Base-by-base conservation (phyloP, 2,113 vertebrate species). In the Labeo rohita region DNA sequence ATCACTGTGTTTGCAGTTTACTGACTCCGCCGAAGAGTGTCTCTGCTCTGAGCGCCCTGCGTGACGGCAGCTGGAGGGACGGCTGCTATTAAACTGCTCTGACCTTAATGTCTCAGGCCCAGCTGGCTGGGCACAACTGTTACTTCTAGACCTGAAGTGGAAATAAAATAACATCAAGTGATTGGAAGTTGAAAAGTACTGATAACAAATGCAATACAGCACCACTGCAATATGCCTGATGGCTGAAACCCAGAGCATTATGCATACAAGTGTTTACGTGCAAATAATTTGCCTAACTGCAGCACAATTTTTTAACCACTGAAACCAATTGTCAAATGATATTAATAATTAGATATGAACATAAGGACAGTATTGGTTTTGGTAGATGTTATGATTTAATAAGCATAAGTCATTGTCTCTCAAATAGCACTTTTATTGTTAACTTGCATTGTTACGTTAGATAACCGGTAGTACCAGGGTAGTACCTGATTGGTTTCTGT, bases 21-120 rank as follows among this genome's bases (percentile, higher is more conserved):
- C 95, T 99, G 91, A 96, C 98, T 90, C 97, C 98, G 88, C 98
- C 97, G 92, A 99, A 99, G 93, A 97, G 97, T 56, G 93, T 99
- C 83, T 94, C 97, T 1, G 95, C 98, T 28, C 95, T 99, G 89
- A 99, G 96, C 86, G 93, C 97, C 56, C 95, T 99, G 92, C 95
- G 96, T 68, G 98, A 99, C 45, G 96, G 96, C 83, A 99, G 96
- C 87, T 99, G 98, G 98, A 97, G 96, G 92, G 98, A 99, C 0
- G 98, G 98, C 90, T 99, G 98, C 95, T 99, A 99, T 92, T 99
- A 93, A 99, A 86, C 85, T 73, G 49, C 76, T 8, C 23, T 84
- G 89, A 79, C 87, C 68, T 88, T 92, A 59, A 73, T 76, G 70
- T 80, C 90, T 88, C 74, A 87, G 94, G 93, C 97, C 97, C 95